Conservation (phyloP, 2,113 vertebrate genomes). For the Anolis carolinensis region DNA sequence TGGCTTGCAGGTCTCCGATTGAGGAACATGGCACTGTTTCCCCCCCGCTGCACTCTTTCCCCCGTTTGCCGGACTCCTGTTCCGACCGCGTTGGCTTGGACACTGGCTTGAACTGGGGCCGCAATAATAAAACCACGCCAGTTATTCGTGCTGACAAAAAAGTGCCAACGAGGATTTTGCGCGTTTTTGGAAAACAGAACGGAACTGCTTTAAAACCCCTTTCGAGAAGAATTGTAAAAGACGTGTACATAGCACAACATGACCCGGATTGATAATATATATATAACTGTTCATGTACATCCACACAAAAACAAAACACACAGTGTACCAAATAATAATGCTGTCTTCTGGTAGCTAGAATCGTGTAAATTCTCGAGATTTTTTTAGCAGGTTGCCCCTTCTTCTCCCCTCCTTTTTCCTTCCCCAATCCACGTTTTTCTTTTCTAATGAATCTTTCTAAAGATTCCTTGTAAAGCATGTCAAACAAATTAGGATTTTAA, state of each 20-base stretch:
- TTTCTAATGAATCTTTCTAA: slow-evolving; percentile 75
- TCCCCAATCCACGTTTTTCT: slow-evolving; percentile 73
- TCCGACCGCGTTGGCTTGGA: slow-evolving; percentile 87
- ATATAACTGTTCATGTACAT: slow-evolving; percentile 85
- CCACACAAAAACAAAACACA: slow-evolving; percentile 77
- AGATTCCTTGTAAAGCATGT: slow-evolving; percentile 78
- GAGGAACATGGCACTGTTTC: slow-evolving; percentile 97
- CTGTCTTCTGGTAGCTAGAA: slow-evolving; percentile 81
- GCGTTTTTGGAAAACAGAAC: slow-evolving; percentile 88
- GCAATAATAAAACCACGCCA: slow-evolving; percentile 88
- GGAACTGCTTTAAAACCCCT: slow-evolving; percentile 92
- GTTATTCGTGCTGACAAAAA: slow-evolving; percentile 89
- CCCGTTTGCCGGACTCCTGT: slow-evolving; percentile 91
- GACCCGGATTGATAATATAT: slow-evolving; percentile 96
- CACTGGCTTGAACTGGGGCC: slow-evolving; percentile 91
- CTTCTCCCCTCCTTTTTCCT: neutral
- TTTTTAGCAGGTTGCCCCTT: slow-evolving; percentile 79
- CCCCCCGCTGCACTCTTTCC: slow-evolving; percentile 91
- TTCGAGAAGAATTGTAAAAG: slow-evolving; percentile 99
- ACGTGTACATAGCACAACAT: slow-evolving; percentile 99
- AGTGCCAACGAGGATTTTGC: slow-evolving; percentile 92
- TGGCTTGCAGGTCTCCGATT: slow-evolving; percentile 89
- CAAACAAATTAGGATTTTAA: slow-evolving; percentile 74
- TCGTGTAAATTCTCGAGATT: slow-evolving; percentile 87
- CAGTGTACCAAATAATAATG: slow-evolving; percentile 96